A percentile compares a stretch with the other conserved stretches of the same genome.
Conservation (phyloP, 2,797 vertebrate species). For the Chelmon rostratus region DNA sequence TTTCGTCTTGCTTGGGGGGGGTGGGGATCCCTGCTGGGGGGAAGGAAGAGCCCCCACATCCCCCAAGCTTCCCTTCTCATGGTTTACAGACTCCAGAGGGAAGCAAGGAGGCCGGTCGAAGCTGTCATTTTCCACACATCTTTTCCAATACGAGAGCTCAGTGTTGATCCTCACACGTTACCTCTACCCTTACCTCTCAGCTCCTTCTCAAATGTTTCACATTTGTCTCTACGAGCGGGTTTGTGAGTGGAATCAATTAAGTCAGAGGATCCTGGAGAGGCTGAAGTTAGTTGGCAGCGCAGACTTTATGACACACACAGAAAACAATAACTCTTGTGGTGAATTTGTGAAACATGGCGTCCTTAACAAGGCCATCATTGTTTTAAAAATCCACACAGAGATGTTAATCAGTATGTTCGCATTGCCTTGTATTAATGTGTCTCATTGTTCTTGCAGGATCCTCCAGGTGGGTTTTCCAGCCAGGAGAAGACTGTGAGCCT, state of each 20-base stretch:
- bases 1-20: slow-evolving; percentile 83
- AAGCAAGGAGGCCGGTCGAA: slow-evolving; percentile 72
- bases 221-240: slow-evolving; percentile 85
- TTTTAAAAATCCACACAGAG: not conserved
- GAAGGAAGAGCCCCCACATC: slow-evolving; percentile 77
- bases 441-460: slow-evolving; percentile 82
- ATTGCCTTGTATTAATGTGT: not conserved
- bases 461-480: slow-evolving; percentile 88
- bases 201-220: slow-evolving; percentile 80
- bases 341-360: not conserved
- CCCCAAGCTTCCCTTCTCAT: slow-evolving; percentile 74
- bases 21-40: slow-evolving; percentile 84
- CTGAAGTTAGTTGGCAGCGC: slow-evolving; percentile 24
- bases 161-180: slow-evolving; percentile 81
- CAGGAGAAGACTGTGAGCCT: slow-evolving; percentile 92
- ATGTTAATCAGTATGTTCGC: not conserved
- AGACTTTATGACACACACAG: slow-evolving; percentile 9
- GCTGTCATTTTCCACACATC: slow-evolving; percentile 85
- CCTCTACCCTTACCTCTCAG: slow-evolving; percentile 69
- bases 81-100: slow-evolving; percentile 75
- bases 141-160: slow-evolving; percentile 78
- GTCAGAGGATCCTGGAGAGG: slow-evolving; percentile 46
- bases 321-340: not conserved
- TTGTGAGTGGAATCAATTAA: slow-evolving; percentile 68
- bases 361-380: not conserved